These are phyloP conservation scores for Cydia strobilella DNA, from an alignment of 1,140 invertebrate genomes.

Conservation along the genomic window DNA sequence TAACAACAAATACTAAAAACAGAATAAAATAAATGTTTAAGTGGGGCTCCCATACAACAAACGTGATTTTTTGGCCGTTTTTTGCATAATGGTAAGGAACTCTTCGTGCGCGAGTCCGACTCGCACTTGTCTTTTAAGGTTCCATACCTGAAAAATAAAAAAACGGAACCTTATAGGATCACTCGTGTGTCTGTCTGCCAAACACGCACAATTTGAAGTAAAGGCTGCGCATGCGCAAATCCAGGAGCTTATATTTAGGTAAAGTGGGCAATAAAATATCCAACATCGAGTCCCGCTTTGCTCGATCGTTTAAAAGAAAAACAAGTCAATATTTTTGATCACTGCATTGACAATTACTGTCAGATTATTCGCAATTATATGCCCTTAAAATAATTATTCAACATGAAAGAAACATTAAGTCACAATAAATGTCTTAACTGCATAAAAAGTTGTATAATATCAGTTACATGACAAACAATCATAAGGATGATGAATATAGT, in stretches of 20 bases:
- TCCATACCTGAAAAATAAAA: too few species aligned
- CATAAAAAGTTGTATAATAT: slow-evolving; percentile 29
- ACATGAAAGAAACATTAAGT: slow-evolving; percentile 28
- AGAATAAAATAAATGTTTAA: too few species aligned
- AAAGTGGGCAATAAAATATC: not conserved
- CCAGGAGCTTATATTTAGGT: not conserved
- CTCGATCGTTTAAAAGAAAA: not conserved
- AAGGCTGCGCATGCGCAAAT: too few species aligned
- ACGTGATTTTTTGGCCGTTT: too few species aligned
- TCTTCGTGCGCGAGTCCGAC: too few species aligned
- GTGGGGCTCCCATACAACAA: too few species aligned
- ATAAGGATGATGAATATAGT: slow-evolving; percentile 20
- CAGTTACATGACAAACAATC: slow-evolving; percentile 30
- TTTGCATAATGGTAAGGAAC: too few species aligned
- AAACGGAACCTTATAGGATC: too few species aligned
- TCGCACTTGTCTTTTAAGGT: too few species aligned
- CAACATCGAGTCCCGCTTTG: not conserved
- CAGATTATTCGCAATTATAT: slow-evolving; percentile 15
- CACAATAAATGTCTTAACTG: slow-evolving; percentile 27
- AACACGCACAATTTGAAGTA: too few species aligned
- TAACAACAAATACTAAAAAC: too few species aligned
- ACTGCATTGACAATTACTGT: slow-evolving; percentile 14
- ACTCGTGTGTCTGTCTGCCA: too few species aligned
- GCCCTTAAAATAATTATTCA: slow-evolving; percentile 30
- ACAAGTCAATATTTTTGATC: not conserved